Conservation (phyloP, 2,113 vertebrate species). For the Cyanoramphus novaezelandiae region DNA sequence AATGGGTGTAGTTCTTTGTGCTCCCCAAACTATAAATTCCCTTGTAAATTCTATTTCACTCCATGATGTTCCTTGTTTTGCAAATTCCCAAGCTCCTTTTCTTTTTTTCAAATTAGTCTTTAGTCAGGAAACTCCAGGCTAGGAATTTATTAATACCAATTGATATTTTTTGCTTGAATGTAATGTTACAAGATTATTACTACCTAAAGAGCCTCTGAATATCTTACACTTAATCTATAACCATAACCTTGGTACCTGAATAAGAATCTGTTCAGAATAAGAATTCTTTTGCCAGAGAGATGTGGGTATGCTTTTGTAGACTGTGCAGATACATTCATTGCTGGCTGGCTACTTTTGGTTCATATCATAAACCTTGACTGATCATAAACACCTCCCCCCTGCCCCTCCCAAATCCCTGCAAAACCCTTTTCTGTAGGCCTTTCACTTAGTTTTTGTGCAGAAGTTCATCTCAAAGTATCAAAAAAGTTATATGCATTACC, state of each 20-base stretch:
- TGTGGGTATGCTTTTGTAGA: background rate
- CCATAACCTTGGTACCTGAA: background rate
- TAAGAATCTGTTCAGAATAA: background rate
- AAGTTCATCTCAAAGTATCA: background rate
- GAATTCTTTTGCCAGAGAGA: background rate
- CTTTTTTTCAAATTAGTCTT: background rate
- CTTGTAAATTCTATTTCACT: conserved; percentile 65
- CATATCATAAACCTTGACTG: background rate
- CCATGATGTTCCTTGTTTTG: conserved; percentile 47
- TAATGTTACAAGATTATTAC: background rate
- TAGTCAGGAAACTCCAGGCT: background rate
- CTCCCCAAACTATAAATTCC: conserved; percentile 35
- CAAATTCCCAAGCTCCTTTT: conserved; percentile 15
- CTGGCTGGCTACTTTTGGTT: background rate
- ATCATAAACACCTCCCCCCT: background rate
- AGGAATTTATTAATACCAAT: background rate
- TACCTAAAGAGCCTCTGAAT: background rate
- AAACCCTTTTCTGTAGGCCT: background rate
- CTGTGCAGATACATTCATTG: background rate
- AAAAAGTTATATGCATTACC: background rate
- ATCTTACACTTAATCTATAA: background rate
- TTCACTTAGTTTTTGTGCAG: background rate
- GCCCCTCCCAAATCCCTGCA: background rate
- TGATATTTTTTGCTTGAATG: background rate
- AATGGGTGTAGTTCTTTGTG: background rate